Conservation (phyloP, 1,140 invertebrate genomes). For the Heliothis virescens region DNA sequence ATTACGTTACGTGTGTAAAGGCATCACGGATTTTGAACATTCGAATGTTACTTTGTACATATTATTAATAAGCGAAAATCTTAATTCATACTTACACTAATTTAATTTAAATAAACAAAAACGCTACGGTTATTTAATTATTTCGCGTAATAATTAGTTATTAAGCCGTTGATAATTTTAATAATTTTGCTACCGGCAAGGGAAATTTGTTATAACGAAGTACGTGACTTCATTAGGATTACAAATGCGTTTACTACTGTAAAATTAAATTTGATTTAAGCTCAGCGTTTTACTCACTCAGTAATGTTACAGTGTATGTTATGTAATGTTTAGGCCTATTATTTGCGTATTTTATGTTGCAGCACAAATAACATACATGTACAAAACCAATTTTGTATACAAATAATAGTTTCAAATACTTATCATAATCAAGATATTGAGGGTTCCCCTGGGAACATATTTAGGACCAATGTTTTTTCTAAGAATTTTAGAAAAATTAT, state of each 20-base stretch:
- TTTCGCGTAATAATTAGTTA: neutral
- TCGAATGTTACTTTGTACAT: too few relatives aligned
- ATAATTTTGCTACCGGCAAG: slow-evolving; percentile 6
- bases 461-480: too few relatives aligned
- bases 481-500: too few relatives aligned
- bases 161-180: slow-evolving; percentile 3
- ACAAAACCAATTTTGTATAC: neutral
- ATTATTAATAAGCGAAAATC: too few relatives aligned
- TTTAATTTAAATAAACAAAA: neutral
- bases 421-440: too few relatives aligned
- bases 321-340: neutral
- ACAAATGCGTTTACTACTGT: neutral
- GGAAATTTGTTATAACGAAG: neutral
- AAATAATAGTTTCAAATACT: too few relatives aligned
- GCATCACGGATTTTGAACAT: too few relatives aligned
- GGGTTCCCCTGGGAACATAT: too few relatives aligned
- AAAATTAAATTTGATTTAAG: neutral
- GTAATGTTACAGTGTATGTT: neutral
- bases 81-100: too few relatives aligned
- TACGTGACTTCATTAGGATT: slow-evolving; percentile 20
- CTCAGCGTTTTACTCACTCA: neutral
- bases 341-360: neutral
- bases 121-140: neutral
- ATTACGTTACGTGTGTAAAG: neutral
- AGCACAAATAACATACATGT: neutral